These are phyloP conservation scores for Typhlomys cinereus DNA, from an alignment of 2,113 vertebrate genomes.

Conservation along the genomic window DNA sequence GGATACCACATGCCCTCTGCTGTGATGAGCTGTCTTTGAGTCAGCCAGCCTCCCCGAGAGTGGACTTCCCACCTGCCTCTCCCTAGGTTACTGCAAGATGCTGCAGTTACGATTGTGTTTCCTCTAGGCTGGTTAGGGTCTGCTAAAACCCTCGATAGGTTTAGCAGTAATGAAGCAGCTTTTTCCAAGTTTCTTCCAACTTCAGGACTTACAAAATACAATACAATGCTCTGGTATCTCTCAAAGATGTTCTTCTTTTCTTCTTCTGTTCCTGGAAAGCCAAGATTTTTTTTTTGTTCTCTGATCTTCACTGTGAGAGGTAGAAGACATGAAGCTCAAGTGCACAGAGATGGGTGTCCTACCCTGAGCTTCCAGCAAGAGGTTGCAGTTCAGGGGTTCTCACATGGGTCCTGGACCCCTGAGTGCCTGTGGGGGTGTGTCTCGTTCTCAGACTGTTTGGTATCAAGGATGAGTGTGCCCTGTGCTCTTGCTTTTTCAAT, in stretches of 20 bases:
- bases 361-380: rapidly evolving
- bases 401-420: background rate
- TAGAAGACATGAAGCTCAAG: background rate
- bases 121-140: background rate
- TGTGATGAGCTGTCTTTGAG: background rate
- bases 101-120: background rate
- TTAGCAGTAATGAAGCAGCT: background rate
- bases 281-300: background rate
- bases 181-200: too few species aligned
- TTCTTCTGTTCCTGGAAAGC: background rate
- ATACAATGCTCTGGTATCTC: background rate
- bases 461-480: too few species aligned
- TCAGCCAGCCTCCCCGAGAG: too few species aligned
- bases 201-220: too few species aligned
- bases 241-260: background rate
- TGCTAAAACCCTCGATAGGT: background rate
- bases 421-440: too few species aligned
- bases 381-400: background rate
- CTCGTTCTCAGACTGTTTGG: too few species aligned
- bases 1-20: background rate
- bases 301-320: background rate
- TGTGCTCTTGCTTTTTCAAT: too few species aligned
- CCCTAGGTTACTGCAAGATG: too few species aligned
- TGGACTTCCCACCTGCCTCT: too few species aligned
- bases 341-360: background rate